Conservation (phyloP, 2,113 vertebrate genomes). For the Eulemur macaco region DNA sequence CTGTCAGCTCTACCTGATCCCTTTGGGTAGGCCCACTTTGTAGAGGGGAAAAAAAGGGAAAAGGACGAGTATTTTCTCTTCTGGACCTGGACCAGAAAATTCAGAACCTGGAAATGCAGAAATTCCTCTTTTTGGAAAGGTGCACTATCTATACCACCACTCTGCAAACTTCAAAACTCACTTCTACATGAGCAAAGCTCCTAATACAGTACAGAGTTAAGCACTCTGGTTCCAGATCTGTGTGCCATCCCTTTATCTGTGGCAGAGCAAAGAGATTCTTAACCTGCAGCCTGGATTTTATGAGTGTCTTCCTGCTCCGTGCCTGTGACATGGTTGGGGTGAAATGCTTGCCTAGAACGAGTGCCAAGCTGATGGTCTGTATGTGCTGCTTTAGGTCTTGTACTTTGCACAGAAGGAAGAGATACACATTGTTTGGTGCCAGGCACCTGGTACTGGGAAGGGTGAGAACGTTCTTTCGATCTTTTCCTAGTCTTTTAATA, state of each 20-base stretch:
- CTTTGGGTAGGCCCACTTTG: not conserved
- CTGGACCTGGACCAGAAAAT: not conserved
- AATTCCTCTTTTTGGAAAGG: not conserved
- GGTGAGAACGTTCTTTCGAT: not conserved
- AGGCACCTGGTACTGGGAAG: not conserved
- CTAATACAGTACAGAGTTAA: not conserved
- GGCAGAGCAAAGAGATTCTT: not conserved
- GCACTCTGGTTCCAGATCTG: not conserved
- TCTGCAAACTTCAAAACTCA: not conserved
- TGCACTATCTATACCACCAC: not conserved
- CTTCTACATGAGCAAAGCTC: not conserved
- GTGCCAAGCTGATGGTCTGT: not conserved
- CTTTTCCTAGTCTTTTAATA: not conserved
- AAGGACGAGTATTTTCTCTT: not conserved
- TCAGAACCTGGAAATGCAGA: not conserved
- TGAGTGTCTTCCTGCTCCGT: not conserved
- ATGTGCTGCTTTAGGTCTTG: not conserved
- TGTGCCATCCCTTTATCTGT: not conserved
- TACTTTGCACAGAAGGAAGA: not conserved
- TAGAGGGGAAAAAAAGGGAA: not conserved
- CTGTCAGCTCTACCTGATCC: not conserved
- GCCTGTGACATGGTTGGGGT: not conserved
- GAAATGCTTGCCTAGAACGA: not conserved
- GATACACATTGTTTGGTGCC: not conserved
- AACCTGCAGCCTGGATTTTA: not conserved